Evolutionary conservation across 1,140 invertebrate species (phyloP).

Genomic region (Microplitis mediator): DNA sequence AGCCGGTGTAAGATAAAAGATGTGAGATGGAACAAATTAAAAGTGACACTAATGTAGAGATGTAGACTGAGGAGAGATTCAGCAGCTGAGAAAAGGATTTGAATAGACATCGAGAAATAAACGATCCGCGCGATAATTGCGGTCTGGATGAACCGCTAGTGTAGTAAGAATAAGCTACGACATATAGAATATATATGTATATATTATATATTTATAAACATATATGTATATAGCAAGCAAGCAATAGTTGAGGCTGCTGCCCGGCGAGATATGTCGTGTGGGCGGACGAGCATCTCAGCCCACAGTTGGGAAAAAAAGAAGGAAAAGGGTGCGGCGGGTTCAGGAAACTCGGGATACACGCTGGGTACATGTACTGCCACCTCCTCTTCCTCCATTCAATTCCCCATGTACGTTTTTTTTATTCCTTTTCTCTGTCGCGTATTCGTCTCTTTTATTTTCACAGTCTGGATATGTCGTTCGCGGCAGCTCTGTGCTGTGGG

Average conservation of each 20-base stretch:
- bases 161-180: not conserved
- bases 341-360: constrained; percentile 27
- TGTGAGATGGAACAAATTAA: not conserved
- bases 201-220: not conserved
- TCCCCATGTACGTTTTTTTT: constrained; percentile 10
- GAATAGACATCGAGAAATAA: constrained; percentile 1
- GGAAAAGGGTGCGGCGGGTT: constrained; percentile 36
- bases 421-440: not conserved
- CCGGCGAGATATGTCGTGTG: constrained; percentile 39
- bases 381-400: constrained; percentile 3
- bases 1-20: not conserved
- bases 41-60: not conserved
- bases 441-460: too few relatives aligned
- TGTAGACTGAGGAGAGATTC: not conserved
- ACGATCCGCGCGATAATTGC: constrained; percentile 19
- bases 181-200: not conserved
- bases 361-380: not conserved
- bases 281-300: constrained; percentile 41
- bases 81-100: not conserved
- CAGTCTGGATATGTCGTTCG: too few relatives aligned
- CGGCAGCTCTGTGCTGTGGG: too few relatives aligned
- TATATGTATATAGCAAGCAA: not conserved
- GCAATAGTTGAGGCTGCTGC: constrained; percentile 28
- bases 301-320: constrained; percentile 28
- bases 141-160: constrained; percentile 2